These are phyloP conservation scores for Cacatua alba DNA, from an alignment of 2,113 vertebrate genomes.

Conservation along the genomic window DNA sequence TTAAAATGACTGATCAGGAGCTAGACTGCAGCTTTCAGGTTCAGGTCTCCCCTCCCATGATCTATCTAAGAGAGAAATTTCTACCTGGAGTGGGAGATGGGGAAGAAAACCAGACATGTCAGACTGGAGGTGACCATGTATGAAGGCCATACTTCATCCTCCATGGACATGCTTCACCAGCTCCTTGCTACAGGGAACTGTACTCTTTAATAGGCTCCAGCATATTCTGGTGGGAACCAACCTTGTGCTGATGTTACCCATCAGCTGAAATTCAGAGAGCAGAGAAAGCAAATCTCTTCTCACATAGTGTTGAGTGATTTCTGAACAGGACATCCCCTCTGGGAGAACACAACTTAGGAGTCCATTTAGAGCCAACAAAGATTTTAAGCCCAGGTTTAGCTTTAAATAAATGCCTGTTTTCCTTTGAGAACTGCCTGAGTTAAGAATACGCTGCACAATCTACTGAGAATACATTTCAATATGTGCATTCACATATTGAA, in stretches of 20 bases:
- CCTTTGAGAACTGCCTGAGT: background rate
- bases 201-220: background rate
- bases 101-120: background rate
- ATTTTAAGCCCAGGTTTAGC: constrained; percentile 41
- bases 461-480: background rate
- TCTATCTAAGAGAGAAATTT: background rate
- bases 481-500: background rate
- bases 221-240: background rate
- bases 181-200: background rate
- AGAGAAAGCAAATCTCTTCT: background rate
- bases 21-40: background rate
- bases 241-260: background rate
- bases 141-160: background rate
- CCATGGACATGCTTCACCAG: background rate
- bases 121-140: background rate
- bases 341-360: background rate
- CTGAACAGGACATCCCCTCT: background rate
- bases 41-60: background rate
- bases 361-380: constrained; percentile 23
- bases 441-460: background rate
- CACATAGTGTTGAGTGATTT: background rate
- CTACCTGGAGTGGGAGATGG: background rate
- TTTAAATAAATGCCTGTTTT: constrained; percentile 41
- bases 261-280: background rate
- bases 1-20: background rate